Evolutionary conservation across 2,113 vertebrate genomes (phyloP), one percentile per base, ranked within the genome.

Genomic region (Myiagra hebetior): DNA sequence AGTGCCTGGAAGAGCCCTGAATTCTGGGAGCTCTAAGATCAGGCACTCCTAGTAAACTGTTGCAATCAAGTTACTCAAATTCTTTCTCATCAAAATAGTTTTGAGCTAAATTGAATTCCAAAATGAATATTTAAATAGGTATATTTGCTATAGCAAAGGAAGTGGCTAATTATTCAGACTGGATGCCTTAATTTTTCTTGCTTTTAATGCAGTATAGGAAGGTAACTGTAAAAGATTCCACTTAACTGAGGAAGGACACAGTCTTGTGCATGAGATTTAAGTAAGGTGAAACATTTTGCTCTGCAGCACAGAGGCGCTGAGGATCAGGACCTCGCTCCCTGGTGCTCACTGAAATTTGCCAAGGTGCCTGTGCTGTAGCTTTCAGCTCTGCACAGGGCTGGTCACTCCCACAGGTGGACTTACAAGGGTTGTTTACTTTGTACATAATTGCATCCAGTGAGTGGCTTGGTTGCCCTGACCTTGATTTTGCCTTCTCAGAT

Each of bases 401-500:
- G 17, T 74, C 33, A 5, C 39, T 67, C 59, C 33, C 46, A 3
- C 3, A 27, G 13, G 7, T 27, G 81, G 35, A 60, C 31, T 27
- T 50, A 35, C n/a, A 41, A n/a, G 17, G 37, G 3, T 9, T 69
- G 47, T 49, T 80, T 23, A 7, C 1, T 2, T 77, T 20, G 13
- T 46, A 28, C 10, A 1, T 26, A 8, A 28, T 55, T n/a, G 7
- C 35, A 13, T 49, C 5, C n/a, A 80, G 27, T 28, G 42, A 75
- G 42, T 7, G 31, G 3, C 39, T 74, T 21, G 31, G 22, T 15
- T 87, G 37, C 62, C 49, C 76, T 93, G n/a, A 87, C 44, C 41
- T 60, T 86, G 55, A 15, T 84, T 37, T 96, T 97, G 63, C 37
- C 88, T 97, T 91, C 82, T n/a, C 98, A 99, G 99, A 98, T 99